phyloP scores from a whole-genome alignment of 2,797 vertebrate species.

The Cichlasoma orientale region DNA sequence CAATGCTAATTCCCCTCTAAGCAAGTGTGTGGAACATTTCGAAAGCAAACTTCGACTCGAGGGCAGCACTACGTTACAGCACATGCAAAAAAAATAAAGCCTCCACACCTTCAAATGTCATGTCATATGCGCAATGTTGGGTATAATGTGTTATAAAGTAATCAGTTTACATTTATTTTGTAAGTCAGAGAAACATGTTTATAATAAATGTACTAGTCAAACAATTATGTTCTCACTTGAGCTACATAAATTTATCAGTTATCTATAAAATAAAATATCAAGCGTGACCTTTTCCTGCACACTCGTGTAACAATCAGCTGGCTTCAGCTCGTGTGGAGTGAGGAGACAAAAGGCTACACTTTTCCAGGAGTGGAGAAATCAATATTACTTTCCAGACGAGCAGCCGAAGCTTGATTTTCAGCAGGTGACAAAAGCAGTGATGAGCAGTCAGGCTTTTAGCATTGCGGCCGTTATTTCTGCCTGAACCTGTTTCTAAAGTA shows the following conservation, averaged over 20 bases:
- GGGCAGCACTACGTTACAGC: conserved; percentile 3
- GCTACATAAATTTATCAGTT: background rate
- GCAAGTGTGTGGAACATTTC: conserved; percentile 18
- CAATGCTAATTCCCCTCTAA: conserved; percentile 33
- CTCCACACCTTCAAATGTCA: background rate
- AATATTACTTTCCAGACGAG: background rate
- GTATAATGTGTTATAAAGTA: conserved; percentile 17
- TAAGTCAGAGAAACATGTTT: background rate
- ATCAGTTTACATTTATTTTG: background rate
- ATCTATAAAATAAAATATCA: background rate
- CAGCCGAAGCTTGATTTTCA: background rate
- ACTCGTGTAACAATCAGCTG: background rate
- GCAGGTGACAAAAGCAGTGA: background rate
- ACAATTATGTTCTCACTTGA: background rate
- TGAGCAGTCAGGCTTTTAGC: background rate
- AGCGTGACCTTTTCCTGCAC: background rate
- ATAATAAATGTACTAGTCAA: background rate
- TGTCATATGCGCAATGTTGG: background rate
- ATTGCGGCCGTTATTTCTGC: background rate
- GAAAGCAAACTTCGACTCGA: conserved; percentile 27
- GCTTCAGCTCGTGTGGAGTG: background rate
- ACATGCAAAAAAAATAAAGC: conserved; percentile 9
- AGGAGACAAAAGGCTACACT: background rate
- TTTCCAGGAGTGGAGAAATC: background rate
- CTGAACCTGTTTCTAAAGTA: background rate